Evolutionary conservation across 2,888 invertebrate species (phyloP).

Genomic region (Polydrusus tereticollis): DNA sequence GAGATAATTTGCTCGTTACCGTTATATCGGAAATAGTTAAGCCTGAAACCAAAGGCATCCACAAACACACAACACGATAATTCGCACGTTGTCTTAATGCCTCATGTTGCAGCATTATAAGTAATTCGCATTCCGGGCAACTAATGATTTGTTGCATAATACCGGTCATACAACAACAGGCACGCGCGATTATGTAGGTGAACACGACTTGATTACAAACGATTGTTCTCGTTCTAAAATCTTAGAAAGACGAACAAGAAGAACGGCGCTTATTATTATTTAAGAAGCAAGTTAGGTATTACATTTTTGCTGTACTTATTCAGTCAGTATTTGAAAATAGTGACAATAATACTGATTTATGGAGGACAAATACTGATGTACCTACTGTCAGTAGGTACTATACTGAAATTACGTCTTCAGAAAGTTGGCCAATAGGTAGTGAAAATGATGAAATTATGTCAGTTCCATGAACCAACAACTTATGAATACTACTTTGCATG

Average conservation of each 20-base stretch:
- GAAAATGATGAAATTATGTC: no score
- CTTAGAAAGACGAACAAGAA: neutral
- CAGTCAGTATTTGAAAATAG: no score
- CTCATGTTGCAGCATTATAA: constrained; percentile 18
- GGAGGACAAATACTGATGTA: no score
- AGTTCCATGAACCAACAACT: no score
- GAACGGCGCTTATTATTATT: neutral
- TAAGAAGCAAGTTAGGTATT: neutral
- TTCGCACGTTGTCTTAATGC: constrained; percentile 25
- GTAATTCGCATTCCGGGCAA: constrained; percentile 45
- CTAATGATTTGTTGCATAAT: constrained; percentile 46
- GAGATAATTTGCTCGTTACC: neutral
- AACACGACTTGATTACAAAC: constrained; percentile 37
- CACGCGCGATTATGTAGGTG: constrained; percentile 44
- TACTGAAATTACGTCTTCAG: no score
- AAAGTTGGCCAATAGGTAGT: no score
- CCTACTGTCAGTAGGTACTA: no score
- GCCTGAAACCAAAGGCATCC: neutral
- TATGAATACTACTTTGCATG: no score
- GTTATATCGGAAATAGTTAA: neutral
- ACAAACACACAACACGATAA: constrained; percentile 12
- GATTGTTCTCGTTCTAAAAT: constrained; percentile 11
- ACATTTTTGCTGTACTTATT: no score
- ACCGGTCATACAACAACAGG: constrained; percentile 30
- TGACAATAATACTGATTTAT: no score